Base-by-base conservation (phyloP, 2,888 invertebrate genomes). In the Tineola bisselliella region DNA sequence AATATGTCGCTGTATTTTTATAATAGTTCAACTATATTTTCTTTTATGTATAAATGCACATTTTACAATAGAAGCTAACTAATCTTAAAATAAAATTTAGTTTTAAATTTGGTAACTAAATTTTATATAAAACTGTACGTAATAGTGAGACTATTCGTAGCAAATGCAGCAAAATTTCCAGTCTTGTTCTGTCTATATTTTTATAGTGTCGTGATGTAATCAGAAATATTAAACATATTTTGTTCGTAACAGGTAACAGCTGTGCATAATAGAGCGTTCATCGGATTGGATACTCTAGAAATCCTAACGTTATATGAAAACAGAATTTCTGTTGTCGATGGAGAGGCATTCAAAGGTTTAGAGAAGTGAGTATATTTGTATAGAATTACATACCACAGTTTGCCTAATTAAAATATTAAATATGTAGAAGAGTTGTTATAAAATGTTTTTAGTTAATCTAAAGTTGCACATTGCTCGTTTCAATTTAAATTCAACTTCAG, bases 291-390 rank as follows among this genome's bases (percentile, higher is more conserved):
- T 71, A 94, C 95, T 2, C 81, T 96, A 66, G 94, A 96, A 77
- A 94, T 96, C 65, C 89, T 97, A 44, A 94, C 94, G 11, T 83
- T 96, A 38, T 96, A 96, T 77, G 96, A 95, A 77, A 95, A 95
- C 76, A 92, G 91, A 81, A 92, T 96, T 72, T 90, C 90, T 67
- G 89, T 87, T 61, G 91, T 96, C 65, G 95, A 95, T 73, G 89
- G 90, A 10, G 93, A 94, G 64, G 95, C 96, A 38, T 96, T 96
- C 77, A 90, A 92, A 66, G 96, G 96, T 61, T 86, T 96, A 8
- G 95, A 95, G 70, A 95, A 94, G 94, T 95, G 84, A 90, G 91
- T 88, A 64, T 13, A 17, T 25, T 4, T 4, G 6, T 25, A 25
- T 4, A 25, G n/a, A n/a, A n/a, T n/a, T n/a, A n/a, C n/a, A n/a